These are phyloP conservation scores for Psilanteris sp. DNA, from an alignment of 1,140 invertebrate species.

Conservation along the genomic window DNA sequence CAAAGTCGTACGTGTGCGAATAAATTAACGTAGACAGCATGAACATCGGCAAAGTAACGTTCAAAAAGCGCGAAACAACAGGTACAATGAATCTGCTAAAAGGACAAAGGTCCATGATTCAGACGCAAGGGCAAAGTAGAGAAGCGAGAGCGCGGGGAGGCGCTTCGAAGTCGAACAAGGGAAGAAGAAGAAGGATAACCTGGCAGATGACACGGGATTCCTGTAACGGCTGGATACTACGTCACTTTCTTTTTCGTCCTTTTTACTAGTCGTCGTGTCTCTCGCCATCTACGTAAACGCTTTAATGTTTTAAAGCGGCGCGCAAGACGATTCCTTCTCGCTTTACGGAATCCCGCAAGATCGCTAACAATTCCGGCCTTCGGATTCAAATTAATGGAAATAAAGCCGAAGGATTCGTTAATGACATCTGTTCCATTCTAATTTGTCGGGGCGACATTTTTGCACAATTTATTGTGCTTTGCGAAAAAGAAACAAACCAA, in stretches of 20 bases:
- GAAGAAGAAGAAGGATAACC: constrained; percentile 64
- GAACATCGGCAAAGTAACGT: constrained; percentile 21
- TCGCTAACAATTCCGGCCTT: constrained; percentile 50
- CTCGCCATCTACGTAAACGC: constrained; percentile 62
- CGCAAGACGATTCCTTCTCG: constrained; percentile 59
- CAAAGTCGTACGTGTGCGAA: no score
- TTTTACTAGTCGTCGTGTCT: constrained; percentile 59
- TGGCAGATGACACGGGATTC: constrained; percentile 75
- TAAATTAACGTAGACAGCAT: constrained; percentile 47
- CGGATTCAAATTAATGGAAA: constrained; percentile 58
- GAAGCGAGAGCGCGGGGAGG: constrained; percentile 1
- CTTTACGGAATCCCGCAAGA: constrained; percentile 57
- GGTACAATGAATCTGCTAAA: constrained; percentile 66
- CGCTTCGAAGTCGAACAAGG: constrained; percentile 42
- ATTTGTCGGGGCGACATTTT: constrained; percentile 46
- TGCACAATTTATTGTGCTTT: constrained; percentile 26
- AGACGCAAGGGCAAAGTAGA: constrained; percentile 48
- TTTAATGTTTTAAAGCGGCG: constrained; percentile 61
- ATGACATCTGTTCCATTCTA: constrained; percentile 55
- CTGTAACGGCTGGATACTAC: constrained; percentile 71
- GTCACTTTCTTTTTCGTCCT: constrained; percentile 71
- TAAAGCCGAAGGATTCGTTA: constrained; percentile 46
- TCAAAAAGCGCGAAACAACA: constrained; percentile 57
- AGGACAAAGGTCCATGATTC: constrained; percentile 73
- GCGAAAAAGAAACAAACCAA: neutral